These are phyloP conservation scores for Monodelphis domestica DNA, from an alignment of 2,797 vertebrate genomes.

Conservation along the genomic window DNA sequence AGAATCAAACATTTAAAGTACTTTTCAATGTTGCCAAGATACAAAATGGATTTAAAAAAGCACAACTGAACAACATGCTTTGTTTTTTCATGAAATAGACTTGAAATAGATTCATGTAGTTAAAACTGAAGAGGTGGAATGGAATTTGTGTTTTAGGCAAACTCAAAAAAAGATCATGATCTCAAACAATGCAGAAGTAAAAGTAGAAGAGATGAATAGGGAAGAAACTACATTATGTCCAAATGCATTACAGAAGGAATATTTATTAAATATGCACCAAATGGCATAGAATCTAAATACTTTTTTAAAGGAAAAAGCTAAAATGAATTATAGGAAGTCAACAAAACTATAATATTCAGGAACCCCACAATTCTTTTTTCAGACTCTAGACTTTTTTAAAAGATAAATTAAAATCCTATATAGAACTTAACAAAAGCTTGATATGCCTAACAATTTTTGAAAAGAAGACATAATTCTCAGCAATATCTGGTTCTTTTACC, in stretches of 20 bases:
- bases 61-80: too few relatives aligned
- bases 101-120: neutral
- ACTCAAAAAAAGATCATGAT: neutral
- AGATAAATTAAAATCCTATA: neutral
- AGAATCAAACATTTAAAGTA: neutral
- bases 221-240: neutral
- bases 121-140: neutral
- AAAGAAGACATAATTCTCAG: neutral
- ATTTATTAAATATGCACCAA: neutral
- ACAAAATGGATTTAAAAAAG: neutral
- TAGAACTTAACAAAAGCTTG: neutral
- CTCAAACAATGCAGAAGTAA: neutral
- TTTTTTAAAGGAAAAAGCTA: neutral
- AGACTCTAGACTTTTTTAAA: too few relatives aligned
- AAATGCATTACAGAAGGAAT: neutral
- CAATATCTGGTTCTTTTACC: neutral
- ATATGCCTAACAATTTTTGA: too few relatives aligned
- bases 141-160: neutral
- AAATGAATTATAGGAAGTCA: neutral
- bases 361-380: neutral
- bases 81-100: too few relatives aligned
- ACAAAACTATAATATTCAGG: neutral
- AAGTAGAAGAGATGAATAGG: neutral
- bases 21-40: neutral
- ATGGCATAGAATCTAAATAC: neutral